Percentiles rank a stretch among this genome's conserved stretches.
phyloP scores from a whole-genome alignment of 2,113 vertebrate species.

The Tetraodon nigroviridis region DNA sequence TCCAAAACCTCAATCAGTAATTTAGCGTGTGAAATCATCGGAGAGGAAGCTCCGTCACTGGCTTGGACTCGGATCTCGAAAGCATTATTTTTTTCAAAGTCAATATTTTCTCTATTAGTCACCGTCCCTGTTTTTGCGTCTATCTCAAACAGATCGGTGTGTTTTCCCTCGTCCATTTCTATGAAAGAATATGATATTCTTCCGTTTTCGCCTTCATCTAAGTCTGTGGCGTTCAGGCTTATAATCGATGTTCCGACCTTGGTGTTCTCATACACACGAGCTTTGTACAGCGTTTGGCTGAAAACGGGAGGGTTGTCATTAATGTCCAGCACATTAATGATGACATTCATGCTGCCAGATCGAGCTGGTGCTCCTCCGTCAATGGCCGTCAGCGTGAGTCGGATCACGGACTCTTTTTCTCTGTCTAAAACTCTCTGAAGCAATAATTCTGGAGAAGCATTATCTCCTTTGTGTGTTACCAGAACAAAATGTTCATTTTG shows the following conservation, averaged over 20 bases:
- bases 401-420: slow-evolving; percentile 62
- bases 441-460: slow-evolving; percentile 69
- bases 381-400: slow-evolving; percentile 59
- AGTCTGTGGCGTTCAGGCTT: slow-evolving; percentile 74
- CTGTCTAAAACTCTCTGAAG: slow-evolving; percentile 76
- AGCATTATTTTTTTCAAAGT: slow-evolving; percentile 66
- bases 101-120: slow-evolving; percentile 60
- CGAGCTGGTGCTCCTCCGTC: slow-evolving; percentile 67
- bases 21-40: slow-evolving; percentile 73
- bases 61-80: slow-evolving; percentile 75
- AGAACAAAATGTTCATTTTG: slow-evolving; percentile 67
- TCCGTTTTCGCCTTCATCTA: slow-evolving; percentile 76
- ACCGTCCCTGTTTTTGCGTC: slow-evolving; percentile 46
- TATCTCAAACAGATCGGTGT: slow-evolving; percentile 63
- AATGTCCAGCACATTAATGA: slow-evolving; percentile 58
- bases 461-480: slow-evolving; percentile 68
- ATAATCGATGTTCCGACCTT: slow-evolving; percentile 51
- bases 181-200: no score
- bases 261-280: slow-evolving; percentile 67
- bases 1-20: slow-evolving; percentile 76
- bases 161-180: no score
- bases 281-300: slow-evolving; percentile 63
- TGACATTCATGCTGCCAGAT: no score
- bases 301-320: no score
- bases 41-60: slow-evolving; percentile 65